Conservation (phyloP, 2,113 vertebrate species). For the Petrocephalus microphthalmus region DNA sequence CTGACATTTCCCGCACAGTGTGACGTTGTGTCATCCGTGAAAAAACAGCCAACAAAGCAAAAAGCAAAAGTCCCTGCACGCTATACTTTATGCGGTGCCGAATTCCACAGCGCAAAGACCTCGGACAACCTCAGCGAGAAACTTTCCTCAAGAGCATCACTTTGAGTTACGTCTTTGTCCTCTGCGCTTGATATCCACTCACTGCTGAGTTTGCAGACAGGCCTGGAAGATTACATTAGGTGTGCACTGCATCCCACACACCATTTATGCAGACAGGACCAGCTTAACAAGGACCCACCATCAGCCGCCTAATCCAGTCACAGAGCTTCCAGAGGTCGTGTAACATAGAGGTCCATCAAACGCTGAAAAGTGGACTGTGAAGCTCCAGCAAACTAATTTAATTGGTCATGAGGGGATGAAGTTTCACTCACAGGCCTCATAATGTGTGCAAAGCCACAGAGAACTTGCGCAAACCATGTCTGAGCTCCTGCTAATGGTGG, state of each 20-base stretch:
- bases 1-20: background rate
- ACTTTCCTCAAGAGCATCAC: background rate
- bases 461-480: background rate
- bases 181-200: background rate
- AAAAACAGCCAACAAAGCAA: conserved; percentile 4
- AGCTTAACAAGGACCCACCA: background rate
- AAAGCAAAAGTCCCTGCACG: background rate
- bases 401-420: background rate
- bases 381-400: background rate
- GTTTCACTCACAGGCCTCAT: background rate
- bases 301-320: background rate
- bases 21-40: background rate
- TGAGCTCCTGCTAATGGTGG: background rate
- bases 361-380: background rate
- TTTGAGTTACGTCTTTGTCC: background rate
- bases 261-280: background rate
- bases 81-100: background rate
- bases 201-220: background rate
- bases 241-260: background rate
- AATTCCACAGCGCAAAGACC: background rate
- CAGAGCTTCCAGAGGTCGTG: background rate
- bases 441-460: background rate
- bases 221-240: conserved; percentile 12
- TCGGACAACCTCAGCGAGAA: background rate
- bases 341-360: conserved; percentile 6